Base-by-base conservation (phyloP, 1,140 invertebrate species). In the Cotesia chilonis region DNA sequence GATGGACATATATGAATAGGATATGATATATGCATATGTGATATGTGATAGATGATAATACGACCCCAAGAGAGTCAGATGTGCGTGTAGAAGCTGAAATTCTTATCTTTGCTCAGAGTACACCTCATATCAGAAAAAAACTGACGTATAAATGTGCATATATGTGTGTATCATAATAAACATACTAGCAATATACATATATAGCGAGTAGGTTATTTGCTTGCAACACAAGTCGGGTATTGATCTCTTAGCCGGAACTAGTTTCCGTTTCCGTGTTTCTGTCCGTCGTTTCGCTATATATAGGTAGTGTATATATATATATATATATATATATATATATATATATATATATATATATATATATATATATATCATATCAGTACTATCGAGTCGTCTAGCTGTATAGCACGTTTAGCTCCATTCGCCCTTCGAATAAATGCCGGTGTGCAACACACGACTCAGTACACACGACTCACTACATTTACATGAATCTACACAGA, bases 241-340 rank as follows among this genome's bases (percentile, higher is more conserved):
- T 84, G 83, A 84, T 86, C 83, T 47, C 41, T 85, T 81, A 80
- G 80, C 77, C 81, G 82, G 81, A 85, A 84, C 83, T 85, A 85
- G 83, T 85, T 85, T 84, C 80, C 82, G 80, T 80, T 84, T 83
- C 78, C 83, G 81, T 79, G 73, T 79, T 81, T 79, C 73, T 75
- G 74, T 77, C 74, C 71, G 66, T 47, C 75, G 70, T 76, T 75
- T 70, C 64, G 54, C 14, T 70, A 3, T 52, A 12, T 52, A 61
- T 73, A 63, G 35, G 51, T 73, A 61, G 14, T 54, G 38, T 38
- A 37, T n/a, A n/a, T n/a, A n/a, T n/a, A n/a, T n/a, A n/a, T n/a
- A n/a, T n/a, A n/a, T 67, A 59, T 60, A 38, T 35, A 38, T 60
- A 61, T 73, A 63, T 51, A 60, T 73, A 61, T 36, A 68, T 54